phyloP scores from a whole-genome alignment of 2,888 invertebrate species.

The Ypsolopha sequella region DNA sequence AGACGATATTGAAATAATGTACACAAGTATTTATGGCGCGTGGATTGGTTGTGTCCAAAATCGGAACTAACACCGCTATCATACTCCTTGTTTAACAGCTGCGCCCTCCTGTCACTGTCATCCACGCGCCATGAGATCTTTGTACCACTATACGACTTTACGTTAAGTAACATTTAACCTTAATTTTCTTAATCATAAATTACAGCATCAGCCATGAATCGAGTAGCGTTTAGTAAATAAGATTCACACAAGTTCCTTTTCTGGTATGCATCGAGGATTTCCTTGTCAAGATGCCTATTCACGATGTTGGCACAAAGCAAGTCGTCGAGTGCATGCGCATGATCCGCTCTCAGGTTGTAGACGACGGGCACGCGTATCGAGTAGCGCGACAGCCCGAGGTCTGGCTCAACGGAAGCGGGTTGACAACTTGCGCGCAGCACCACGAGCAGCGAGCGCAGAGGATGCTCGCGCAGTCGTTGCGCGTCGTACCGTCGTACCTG shows the following conservation, averaged over 20 bases:
- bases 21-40: too few species aligned
- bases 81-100: too few species aligned
- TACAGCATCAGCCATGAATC: neutral
- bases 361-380: slow-evolving; percentile 19
- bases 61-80: too few species aligned
- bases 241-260: neutral
- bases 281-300: slow-evolving; percentile 25
- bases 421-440: slow-evolving; percentile 16
- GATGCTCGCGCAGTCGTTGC: slow-evolving; percentile 6
- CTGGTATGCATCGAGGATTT: slow-evolving; percentile 14
- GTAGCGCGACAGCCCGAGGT: slow-evolving; percentile 16
- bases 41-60: too few species aligned
- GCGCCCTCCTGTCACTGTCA: too few species aligned
- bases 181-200: neutral
- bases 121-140: too few species aligned
- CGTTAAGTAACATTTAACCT: too few species aligned
- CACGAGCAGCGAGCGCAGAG: slow-evolving; percentile 24
- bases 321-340: slow-evolving; percentile 18
- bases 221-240: neutral
- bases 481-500: slow-evolving; percentile 26
- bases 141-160: too few species aligned
- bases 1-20: neutral
- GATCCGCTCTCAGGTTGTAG: slow-evolving; percentile 20
- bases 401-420: neutral
- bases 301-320: slow-evolving; percentile 25